Conservation (phyloP, 2,888 invertebrate species). For the Drosophila mulleri region DNA sequence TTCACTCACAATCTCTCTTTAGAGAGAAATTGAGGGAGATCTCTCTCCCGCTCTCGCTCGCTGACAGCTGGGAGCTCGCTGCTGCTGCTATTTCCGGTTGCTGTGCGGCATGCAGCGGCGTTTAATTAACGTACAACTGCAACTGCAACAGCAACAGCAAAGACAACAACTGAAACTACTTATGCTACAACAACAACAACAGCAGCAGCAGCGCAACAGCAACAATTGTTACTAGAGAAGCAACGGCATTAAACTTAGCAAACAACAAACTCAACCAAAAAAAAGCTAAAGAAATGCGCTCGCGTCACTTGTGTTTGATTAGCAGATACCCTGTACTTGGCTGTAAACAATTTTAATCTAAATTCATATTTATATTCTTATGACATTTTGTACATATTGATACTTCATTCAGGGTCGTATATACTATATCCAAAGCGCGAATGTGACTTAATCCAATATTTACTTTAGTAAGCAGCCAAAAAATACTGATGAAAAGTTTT, state of each 20-base stretch:
- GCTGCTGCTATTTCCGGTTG: conserved; percentile 46
- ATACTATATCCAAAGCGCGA: background rate
- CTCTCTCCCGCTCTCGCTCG: background rate
- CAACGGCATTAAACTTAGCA: conserved; percentile 23
- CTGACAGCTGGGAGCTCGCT: conserved; percentile 9
- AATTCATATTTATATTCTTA: background rate
- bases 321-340: conserved; percentile 1
- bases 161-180: background rate
- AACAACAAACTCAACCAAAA: conserved; percentile 2
- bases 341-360: background rate
- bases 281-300: conserved; percentile 1
- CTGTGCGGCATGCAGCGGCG: conserved; percentile 31
- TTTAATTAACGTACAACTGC: conserved; percentile 50
- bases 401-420: background rate
- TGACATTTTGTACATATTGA: background rate
- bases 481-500: background rate
- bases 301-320: background rate
- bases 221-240: conserved; percentile 21
- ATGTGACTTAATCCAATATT: background rate
- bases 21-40: background rate
- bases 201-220: conserved; percentile 9
- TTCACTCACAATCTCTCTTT: background rate
- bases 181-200: conserved; percentile 3
- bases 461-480: background rate
- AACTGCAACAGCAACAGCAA: conserved; percentile 15